These are phyloP conservation scores for Myripristis jacobus DNA, from an alignment of 2,797 vertebrate genomes.

Conservation along the genomic window DNA sequence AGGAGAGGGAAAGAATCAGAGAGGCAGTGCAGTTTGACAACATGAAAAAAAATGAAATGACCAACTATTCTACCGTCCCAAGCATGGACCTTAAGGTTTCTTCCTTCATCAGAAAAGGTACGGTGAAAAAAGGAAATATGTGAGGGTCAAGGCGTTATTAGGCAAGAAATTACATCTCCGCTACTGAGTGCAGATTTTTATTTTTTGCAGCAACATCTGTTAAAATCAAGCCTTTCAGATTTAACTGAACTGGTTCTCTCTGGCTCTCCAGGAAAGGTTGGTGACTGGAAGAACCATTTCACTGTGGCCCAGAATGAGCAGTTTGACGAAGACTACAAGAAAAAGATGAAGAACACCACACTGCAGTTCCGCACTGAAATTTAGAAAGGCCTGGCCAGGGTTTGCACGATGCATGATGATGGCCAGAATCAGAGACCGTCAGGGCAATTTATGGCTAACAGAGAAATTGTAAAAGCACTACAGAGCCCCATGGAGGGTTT, in stretches of 20 bases:
- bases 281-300: slow-evolving; percentile 81
- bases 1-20: slow-evolving; percentile 74
- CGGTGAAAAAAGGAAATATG: not conserved
- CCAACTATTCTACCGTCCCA: slow-evolving; percentile 80
- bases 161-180: too few relatives aligned
- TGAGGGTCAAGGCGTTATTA: too few relatives aligned
- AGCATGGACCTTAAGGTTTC: slow-evolving; percentile 83
- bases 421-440: not conserved
- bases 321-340: slow-evolving; percentile 73
- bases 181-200: slow-evolving; percentile 10
- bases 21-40: slow-evolving; percentile 78
- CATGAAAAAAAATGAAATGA: slow-evolving; percentile 87
- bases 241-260: not conserved
- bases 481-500: too few relatives aligned
- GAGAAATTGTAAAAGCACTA: too few relatives aligned
- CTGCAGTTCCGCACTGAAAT: slow-evolving; percentile 50
- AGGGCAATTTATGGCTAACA: slow-evolving; percentile 39
- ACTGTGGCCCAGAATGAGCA: slow-evolving; percentile 66
- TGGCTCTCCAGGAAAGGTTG: slow-evolving; percentile 73
- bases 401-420: not conserved
- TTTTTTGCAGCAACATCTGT: not conserved
- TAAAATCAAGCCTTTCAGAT: not conserved
- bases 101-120: slow-evolving; percentile 93
- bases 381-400: not conserved
- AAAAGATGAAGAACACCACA: slow-evolving; percentile 62